Conservation (phyloP, 1,140 invertebrate genomes). For the Parasteatoda tepidariorum region DNA sequence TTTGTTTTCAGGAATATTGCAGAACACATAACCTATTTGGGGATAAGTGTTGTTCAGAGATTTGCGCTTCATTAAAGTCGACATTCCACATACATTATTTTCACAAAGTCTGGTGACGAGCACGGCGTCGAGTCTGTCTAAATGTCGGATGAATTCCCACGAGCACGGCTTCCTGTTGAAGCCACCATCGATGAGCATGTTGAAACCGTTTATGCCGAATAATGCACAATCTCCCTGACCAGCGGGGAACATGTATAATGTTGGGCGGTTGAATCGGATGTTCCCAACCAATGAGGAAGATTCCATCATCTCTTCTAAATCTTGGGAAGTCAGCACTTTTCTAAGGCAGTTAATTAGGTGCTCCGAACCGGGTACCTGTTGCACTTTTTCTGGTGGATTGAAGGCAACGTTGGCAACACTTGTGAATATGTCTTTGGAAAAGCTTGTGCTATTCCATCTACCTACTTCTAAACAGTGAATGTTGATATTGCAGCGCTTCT, state of each 20-base stretch:
- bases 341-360: slow-evolving; percentile 73
- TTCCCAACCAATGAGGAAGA: slow-evolving; percentile 96
- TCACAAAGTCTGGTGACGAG: slow-evolving; percentile 92
- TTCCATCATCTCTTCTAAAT: slow-evolving; percentile 83
- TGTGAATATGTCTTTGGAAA: slow-evolving; percentile 79
- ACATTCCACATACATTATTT: slow-evolving; percentile 88
- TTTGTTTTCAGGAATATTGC: slow-evolving; percentile 80
- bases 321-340: slow-evolving; percentile 67
- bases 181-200: slow-evolving; percentile 96
- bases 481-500: slow-evolving; percentile 89
- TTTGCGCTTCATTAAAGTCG: slow-evolving; percentile 82
- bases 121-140: slow-evolving; percentile 93
- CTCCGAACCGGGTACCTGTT: slow-evolving; percentile 79
- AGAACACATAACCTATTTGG: slow-evolving; percentile 96
- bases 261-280: slow-evolving; percentile 94
- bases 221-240: slow-evolving; percentile 96
- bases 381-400: slow-evolving; percentile 84
- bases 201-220: slow-evolving; percentile 97
- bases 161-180: slow-evolving; percentile 94
- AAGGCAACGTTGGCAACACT: slow-evolving; percentile 76
- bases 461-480: slow-evolving; percentile 86
- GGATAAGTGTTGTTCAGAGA: slow-evolving; percentile 82
- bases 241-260: slow-evolving; percentile 96
- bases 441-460: slow-evolving; percentile 80
- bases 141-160: slow-evolving; percentile 95